phyloP scores from a whole-genome alignment of 2,113 vertebrate species.

The Notothenia rossii region DNA sequence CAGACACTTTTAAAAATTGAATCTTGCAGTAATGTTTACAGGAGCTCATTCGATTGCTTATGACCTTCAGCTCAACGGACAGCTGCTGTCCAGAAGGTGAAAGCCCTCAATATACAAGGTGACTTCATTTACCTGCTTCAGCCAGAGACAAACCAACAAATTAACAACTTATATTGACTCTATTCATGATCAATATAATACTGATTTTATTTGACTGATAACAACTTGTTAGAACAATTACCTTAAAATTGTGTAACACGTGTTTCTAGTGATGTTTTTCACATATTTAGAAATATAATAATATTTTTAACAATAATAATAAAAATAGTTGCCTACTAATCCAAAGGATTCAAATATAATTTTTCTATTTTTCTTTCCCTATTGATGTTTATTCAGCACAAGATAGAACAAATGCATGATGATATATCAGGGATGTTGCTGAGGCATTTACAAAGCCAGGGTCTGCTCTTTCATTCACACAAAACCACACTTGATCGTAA shows the following conservation, averaged over 20 bases:
- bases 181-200: background rate
- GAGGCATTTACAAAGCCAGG: background rate
- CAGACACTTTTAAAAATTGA: slow-evolving; percentile 15
- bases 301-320: too few species aligned
- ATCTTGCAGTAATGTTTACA: slow-evolving; percentile 34
- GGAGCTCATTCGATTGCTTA: slow-evolving; percentile 1
- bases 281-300: background rate
- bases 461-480: slow-evolving; percentile 3
- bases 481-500: slow-evolving; percentile 5
- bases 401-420: slow-evolving; percentile 5
- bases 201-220: background rate
- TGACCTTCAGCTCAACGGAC: slow-evolving; percentile 22
- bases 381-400: slow-evolving; percentile 8
- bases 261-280: background rate
- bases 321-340: background rate
- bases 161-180: background rate
- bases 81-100: slow-evolving; percentile 36
- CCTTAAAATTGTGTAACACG: background rate
- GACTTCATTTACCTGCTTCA: slow-evolving; percentile 14
- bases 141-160: slow-evolving; percentile 8
- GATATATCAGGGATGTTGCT: background rate
- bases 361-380: background rate
- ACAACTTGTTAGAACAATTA: background rate
- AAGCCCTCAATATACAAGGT: slow-evolving; percentile 14
- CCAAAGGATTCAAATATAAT: background rate